Percentiles rank a stretch among this genome's conserved stretches.
These are phyloP conservation scores for Pocota personata DNA, from an alignment of 2,888 invertebrate species.

Conservation along the genomic window DNA sequence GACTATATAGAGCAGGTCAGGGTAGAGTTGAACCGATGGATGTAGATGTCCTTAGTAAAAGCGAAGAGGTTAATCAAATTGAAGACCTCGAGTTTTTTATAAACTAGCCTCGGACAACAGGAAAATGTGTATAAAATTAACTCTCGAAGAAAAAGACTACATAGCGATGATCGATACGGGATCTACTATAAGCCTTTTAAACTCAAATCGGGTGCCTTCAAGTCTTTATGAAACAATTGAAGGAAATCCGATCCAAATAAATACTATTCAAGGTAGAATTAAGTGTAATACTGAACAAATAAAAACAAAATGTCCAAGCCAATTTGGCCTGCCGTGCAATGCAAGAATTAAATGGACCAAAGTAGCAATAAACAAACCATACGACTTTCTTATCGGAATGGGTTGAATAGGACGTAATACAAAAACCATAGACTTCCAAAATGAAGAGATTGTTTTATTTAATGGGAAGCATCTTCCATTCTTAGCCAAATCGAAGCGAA, in stretches of 20 bases:
- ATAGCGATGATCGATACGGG: not conserved
- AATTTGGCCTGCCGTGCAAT: not conserved
- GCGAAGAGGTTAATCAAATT: not conserved
- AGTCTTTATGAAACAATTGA: not conserved
- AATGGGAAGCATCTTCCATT: no score
- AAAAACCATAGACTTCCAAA: not conserved
- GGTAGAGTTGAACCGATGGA: not conserved
- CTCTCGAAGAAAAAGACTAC: not conserved
- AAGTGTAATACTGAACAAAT: not conserved
- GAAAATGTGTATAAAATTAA: not conserved
- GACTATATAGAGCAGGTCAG: not conserved
- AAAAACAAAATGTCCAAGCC: not conserved
- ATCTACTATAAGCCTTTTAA: not conserved
- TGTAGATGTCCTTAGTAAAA: not conserved
- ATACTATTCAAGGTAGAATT: not conserved
- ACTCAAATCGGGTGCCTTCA: not conserved
- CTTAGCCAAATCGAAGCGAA: not conserved
- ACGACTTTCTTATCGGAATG: slow-evolving; percentile 42
- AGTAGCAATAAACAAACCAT: slow-evolving; percentile 13
- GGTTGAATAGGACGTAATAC: slow-evolving; percentile 5
- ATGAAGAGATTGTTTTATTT: not conserved
- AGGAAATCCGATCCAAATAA: not conserved
- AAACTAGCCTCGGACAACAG: not conserved
- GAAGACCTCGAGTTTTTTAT: not conserved
- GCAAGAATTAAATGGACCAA: not conserved